These are phyloP conservation scores for Kobus ellipsiprymnus DNA, from an alignment of 2,113 vertebrate genomes.

Conservation along the genomic window DNA sequence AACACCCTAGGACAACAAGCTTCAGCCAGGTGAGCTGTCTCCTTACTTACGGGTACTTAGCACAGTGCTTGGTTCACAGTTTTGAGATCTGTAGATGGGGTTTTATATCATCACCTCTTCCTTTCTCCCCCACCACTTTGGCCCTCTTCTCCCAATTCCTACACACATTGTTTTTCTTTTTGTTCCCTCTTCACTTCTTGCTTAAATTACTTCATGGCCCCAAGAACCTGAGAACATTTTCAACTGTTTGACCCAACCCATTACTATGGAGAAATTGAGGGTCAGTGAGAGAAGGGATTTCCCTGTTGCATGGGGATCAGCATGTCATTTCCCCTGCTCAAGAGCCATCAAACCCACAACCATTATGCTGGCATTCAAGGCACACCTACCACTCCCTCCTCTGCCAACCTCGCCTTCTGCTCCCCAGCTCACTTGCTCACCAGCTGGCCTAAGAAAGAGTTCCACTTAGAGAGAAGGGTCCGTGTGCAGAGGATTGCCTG, in stretches of 20 bases:
- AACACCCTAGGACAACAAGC: neutral
- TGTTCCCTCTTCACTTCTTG: neutral
- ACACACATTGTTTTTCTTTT: neutral
- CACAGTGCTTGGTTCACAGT: neutral
- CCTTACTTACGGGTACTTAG: neutral
- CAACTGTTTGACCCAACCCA: neutral
- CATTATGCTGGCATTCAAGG: neutral
- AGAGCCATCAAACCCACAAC: neutral
- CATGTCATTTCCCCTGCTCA: neutral
- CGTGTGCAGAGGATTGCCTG: neutral
- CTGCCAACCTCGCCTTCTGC: no score
- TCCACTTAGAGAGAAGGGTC: neutral
- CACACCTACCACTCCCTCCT: neutral
- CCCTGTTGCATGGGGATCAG: neutral
- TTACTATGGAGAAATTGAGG: neutral
- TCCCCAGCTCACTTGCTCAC: neutral
- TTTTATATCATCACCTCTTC: neutral
- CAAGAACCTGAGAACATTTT: neutral
- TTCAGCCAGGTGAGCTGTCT: neutral
- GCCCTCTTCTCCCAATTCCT: neutral
- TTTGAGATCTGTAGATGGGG: fast-evolving
- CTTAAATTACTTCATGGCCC: neutral
- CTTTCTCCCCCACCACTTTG: fast-evolving
- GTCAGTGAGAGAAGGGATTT: neutral
- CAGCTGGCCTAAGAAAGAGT: neutral